A percentile compares a stretch with the other conserved stretches of the same genome.
These are phyloP conservation scores for Falco peregrinus DNA, from an alignment of 2,797 vertebrate genomes.

Conservation along the genomic window DNA sequence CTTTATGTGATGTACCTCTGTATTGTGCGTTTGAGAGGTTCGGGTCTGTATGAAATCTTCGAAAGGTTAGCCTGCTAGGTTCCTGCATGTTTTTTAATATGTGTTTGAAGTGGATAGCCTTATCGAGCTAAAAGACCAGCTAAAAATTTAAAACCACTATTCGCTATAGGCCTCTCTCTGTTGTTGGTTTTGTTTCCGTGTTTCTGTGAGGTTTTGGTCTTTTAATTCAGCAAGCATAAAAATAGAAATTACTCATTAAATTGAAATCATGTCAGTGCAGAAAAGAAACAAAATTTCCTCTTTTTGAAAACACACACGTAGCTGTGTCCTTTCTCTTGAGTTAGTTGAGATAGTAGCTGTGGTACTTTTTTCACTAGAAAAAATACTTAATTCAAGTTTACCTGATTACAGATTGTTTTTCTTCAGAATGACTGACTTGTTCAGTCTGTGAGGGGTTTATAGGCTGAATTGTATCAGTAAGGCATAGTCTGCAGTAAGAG, in stretches of 20 bases:
- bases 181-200: neutral
- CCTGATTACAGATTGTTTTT: too few species aligned
- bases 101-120: neutral
- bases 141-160: neutral
- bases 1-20: neutral
- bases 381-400: neutral
- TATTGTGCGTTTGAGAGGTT: neutral
- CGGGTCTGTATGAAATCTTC: neutral
- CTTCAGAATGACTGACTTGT: neutral
- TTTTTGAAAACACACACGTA: neutral
- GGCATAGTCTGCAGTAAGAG: neutral
- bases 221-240: neutral
- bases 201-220: neutral
- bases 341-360: neutral
- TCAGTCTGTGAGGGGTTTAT: neutral
- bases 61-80: neutral
- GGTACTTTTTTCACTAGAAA: neutral
- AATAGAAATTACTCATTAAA: neutral
- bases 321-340: neutral
- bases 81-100: neutral
- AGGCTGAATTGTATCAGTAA: neutral
- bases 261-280: neutral
- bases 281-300: neutral
- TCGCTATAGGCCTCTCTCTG: neutral
- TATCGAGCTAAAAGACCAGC: neutral